A percentile compares a stretch with the other conserved stretches of the same genome.
These are phyloP conservation scores for Hydrolagus affinis DNA, from an alignment of 2,113 vertebrate genomes.

Conservation along the genomic window DNA sequence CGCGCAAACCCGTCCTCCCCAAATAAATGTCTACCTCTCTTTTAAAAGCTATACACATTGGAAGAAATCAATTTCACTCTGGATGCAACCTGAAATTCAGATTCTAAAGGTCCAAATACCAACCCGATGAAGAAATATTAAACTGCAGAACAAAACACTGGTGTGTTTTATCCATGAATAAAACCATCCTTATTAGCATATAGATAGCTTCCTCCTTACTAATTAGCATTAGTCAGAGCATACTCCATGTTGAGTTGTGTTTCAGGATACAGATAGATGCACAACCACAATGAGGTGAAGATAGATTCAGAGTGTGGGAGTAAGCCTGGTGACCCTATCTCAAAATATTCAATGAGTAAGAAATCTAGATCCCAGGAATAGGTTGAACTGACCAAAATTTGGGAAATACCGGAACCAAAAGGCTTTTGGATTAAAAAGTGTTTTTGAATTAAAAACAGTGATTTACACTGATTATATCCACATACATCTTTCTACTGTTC, in stretches of 20 bases:
- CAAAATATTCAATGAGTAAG: neutral
- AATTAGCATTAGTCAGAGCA: neutral
- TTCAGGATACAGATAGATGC: neutral
- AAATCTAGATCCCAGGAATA: neutral
- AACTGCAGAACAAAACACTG: neutral
- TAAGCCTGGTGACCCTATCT: too few species aligned
- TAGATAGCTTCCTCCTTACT: neutral
- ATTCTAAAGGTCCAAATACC: neutral
- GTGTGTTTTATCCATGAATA: neutral
- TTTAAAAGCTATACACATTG: too few species aligned
- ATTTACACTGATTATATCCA: too few species aligned
- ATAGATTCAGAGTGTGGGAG: too few species aligned
- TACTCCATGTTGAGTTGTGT: neutral
- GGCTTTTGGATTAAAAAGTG: too few species aligned
- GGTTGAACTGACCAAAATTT: neutral
- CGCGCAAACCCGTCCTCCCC: too few species aligned
- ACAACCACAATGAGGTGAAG: too few species aligned
- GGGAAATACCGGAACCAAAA: neutral
- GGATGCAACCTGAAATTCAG: too few species aligned
- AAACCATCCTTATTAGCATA: neutral
- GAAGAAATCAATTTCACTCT: too few species aligned
- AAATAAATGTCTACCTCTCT: too few species aligned
- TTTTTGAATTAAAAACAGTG: too few species aligned
- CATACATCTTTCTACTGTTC: too few species aligned
- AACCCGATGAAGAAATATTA: neutral